Percentiles rank a stretch among this genome's conserved stretches.
Evolutionary conservation across 2,888 invertebrate genomes (phyloP).

Genomic region (Aproaerema taeniolella): DNA sequence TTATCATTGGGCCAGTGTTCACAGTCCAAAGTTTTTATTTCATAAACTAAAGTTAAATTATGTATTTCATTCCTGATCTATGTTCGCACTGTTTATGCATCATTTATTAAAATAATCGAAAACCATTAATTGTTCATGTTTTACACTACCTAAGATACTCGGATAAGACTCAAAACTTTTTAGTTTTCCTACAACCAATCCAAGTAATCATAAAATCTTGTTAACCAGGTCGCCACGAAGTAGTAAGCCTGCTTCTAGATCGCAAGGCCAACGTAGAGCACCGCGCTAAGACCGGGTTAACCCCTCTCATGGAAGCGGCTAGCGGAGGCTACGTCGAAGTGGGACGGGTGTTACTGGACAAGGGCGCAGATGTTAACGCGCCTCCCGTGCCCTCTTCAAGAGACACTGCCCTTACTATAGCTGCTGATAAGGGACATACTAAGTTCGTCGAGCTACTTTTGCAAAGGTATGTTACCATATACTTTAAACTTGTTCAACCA

Average conservation of each 20-base stretch:
- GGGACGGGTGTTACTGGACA: constrained; percentile 95
- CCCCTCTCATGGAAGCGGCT: constrained; percentile 99
- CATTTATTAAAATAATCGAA: no score
- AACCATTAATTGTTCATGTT: no score
- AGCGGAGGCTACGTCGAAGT: constrained; percentile 99
- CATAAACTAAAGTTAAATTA: no score
- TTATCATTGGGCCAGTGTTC: no score
- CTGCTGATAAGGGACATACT: constrained; percentile 99
- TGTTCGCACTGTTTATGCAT: no score
- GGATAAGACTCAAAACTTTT: no score
- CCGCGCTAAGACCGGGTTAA: constrained; percentile 98
- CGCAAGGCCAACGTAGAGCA: constrained; percentile 99
- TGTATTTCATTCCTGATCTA: no score
- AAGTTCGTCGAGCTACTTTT: constrained; percentile 92
- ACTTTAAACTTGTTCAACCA: no score
- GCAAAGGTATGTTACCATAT: constrained; percentile 69
- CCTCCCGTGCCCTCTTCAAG: constrained; percentile 98
- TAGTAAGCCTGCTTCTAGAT: constrained; percentile 96
- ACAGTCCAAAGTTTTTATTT: no score
- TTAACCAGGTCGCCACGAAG: constrained; percentile 93
- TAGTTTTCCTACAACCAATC: no score
- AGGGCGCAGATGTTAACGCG: constrained; percentile 99
- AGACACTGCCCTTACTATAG: constrained; percentile 99
- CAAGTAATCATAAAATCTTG: no score
- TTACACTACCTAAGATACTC: no score